phyloP scores from a whole-genome alignment of 2,113 vertebrate genomes.

The Misgurnus mizolepis region DNA sequence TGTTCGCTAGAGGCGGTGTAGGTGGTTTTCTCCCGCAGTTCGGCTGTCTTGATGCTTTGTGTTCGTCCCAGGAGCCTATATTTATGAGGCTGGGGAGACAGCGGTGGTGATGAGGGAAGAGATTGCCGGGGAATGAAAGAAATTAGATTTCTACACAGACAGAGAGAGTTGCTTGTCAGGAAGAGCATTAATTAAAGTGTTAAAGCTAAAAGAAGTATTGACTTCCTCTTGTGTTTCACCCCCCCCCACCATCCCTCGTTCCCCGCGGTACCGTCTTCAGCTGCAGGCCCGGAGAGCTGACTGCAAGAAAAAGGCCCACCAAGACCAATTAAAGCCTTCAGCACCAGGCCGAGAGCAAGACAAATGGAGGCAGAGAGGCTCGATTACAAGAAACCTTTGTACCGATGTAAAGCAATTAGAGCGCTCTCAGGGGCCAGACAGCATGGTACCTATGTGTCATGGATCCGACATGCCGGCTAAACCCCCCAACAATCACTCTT shows the following conservation, averaged over 20 bases:
- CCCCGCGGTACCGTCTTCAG: slow-evolving; percentile 76
- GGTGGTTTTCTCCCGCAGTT: slow-evolving; percentile 62
- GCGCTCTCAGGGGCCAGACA: slow-evolving; percentile 87
- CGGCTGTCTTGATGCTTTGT: slow-evolving; percentile 72
- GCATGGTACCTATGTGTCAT: slow-evolving; percentile 84
- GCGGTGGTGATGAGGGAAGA: slow-evolving; percentile 58
- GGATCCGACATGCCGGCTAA: slow-evolving; percentile 90
- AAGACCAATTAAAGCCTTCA: slow-evolving; percentile 99
- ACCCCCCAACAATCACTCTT: slow-evolving; percentile 88
- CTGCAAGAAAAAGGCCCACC: slow-evolving; percentile 86
- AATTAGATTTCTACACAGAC: slow-evolving; percentile 24
- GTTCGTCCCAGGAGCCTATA: slow-evolving; percentile 61
- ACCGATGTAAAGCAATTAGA: slow-evolving; percentile 99
- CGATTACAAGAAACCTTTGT: slow-evolving; percentile 99
- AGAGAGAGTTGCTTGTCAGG: slow-evolving; percentile 77
- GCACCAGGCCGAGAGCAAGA: slow-evolving; percentile 94
- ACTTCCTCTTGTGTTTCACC: slow-evolving; percentile 77
- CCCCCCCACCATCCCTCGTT: slow-evolving; percentile 43
- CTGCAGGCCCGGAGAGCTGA: slow-evolving; percentile 82
- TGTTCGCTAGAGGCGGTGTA: slow-evolving; percentile 57
- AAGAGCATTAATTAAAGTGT: slow-evolving; percentile 94
- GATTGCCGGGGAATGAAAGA: slow-evolving; percentile 29
- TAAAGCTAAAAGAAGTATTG: slow-evolving; percentile 90
- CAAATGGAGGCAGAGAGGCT: slow-evolving; percentile 96
- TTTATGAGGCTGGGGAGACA: slow-evolving; percentile 59